Evolutionary conservation across 2,888 invertebrate species (phyloP).

Genomic region (Napeogenes sylphis): DNA sequence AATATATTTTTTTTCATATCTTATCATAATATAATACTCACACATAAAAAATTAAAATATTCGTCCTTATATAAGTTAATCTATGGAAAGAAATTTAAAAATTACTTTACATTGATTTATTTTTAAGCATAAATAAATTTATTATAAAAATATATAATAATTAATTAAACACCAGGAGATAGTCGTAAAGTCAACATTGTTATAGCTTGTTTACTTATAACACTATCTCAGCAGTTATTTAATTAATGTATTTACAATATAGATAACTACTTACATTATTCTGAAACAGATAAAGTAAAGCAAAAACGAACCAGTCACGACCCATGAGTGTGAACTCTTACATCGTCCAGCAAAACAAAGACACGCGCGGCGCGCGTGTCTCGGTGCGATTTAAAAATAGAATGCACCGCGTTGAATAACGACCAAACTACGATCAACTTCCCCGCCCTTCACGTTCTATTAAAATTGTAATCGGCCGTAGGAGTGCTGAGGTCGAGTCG

Average conservation of each 20-base stretch:
- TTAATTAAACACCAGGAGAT: conserved; percentile 4
- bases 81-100: too few relatives aligned
- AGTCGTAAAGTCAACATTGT: conserved; percentile 17
- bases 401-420: conserved; percentile 44
- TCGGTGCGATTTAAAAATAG: conserved; percentile 64
- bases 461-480: conserved; percentile 23
- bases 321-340: conserved; percentile 55
- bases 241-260: conserved; percentile 48
- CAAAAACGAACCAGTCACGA: conserved; percentile 43
- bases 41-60: too few relatives aligned
- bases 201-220: conserved; percentile 34
- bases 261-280: conserved; percentile 40
- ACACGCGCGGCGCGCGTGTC: conserved; percentile 68
- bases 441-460: conserved; percentile 32
- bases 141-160: not conserved
- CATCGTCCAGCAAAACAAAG: conserved; percentile 65
- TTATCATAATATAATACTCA: too few relatives aligned
- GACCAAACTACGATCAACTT: conserved; percentile 43
- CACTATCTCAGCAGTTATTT: conserved; percentile 27
- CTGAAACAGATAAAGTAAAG: conserved; percentile 45
- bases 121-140: not conserved
- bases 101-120: too few relatives aligned
- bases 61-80: too few relatives aligned
- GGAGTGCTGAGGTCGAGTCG: conserved; percentile 37
- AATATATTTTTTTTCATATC: too few relatives aligned